A percentile compares a stretch with the other conserved stretches of the same genome.
Conservation (phyloP, 1,140 invertebrate genomes). For the Telenomus remus region DNA sequence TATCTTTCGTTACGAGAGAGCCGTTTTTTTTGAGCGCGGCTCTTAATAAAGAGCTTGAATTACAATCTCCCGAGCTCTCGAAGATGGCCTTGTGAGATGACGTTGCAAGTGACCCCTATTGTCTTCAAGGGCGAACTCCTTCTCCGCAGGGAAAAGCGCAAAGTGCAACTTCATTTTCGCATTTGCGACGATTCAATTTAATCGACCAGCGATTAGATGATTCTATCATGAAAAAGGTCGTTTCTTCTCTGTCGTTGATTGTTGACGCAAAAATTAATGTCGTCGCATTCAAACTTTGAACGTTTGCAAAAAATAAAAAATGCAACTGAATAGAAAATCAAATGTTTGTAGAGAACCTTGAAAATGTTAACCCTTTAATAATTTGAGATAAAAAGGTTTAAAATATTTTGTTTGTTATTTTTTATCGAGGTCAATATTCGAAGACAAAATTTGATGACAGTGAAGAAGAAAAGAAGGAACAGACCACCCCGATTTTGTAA, state of each 20-base stretch:
- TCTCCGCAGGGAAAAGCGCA: constrained; percentile 55
- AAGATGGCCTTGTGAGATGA: constrained; percentile 72
- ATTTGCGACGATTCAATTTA: constrained; percentile 42
- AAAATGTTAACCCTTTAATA: too few relatives aligned
- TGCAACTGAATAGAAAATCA: too few relatives aligned
- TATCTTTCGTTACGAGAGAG: constrained; percentile 28
- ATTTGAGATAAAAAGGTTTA: too few relatives aligned
- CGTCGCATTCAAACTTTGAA: too few relatives aligned
- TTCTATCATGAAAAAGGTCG: neutral
- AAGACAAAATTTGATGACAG: neutral
- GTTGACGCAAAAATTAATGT: too few relatives aligned
- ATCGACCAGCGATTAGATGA: constrained; percentile 6
- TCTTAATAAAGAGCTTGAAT: constrained; percentile 68
- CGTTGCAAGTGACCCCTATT: constrained; percentile 64
- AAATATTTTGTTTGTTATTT: too few relatives aligned
- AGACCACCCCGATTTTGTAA: constrained; percentile 38
- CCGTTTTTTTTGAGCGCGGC: constrained; percentile 16
- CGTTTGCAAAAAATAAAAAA: too few relatives aligned
- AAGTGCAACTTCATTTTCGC: constrained; percentile 66
- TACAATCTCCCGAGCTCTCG: constrained; percentile 51
- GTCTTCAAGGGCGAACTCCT: constrained; percentile 65
- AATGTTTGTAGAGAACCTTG: too few relatives aligned
- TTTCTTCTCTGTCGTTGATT: too few relatives aligned
- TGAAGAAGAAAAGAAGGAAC: constrained; percentile 27
- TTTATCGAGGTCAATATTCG: too few relatives aligned